Conservation (phyloP, 2,797 vertebrate genomes). For the Eospalax fontanierii region DNA sequence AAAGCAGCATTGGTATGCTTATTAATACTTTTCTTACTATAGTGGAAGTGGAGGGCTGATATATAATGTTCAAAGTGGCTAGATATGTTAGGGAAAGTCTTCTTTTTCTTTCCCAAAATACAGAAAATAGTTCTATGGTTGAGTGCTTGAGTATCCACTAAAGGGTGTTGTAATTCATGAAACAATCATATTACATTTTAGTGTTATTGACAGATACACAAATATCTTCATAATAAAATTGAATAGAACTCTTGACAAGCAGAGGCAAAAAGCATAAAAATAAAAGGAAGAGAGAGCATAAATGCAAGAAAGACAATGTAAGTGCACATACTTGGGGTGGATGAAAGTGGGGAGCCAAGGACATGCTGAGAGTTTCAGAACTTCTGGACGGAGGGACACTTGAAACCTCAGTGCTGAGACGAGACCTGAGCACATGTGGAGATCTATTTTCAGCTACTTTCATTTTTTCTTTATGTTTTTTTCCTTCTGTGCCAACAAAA, state of each 20-base stretch:
- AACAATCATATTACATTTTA: background rate
- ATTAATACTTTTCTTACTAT: background rate
- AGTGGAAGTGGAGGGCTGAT: background rate
- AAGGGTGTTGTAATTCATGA: background rate
- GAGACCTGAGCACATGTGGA: conserved; percentile 72
- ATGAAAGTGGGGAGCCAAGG: conserved; percentile 86
- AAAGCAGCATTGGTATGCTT: no score
- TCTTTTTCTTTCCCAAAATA: background rate
- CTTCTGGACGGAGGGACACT: conserved; percentile 87
- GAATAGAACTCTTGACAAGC: background rate
- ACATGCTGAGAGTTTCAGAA: conserved; percentile 86
- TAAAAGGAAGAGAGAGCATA: background rate
- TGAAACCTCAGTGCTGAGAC: conserved; percentile 77
- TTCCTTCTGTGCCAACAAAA: conserved; percentile 83
- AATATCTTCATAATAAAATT: background rate
- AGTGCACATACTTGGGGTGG: conserved; percentile 87
- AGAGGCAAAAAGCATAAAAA: background rate
- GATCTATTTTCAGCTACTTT: conserved; percentile 85
- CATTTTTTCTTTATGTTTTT: conserved; percentile 84
- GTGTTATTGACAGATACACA: background rate
- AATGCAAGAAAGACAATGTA: background rate
- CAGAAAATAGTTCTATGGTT: background rate
- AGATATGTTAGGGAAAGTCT: background rate
- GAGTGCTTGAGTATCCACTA: background rate
- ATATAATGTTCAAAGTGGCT: background rate